Evolutionary conservation across 2,888 invertebrate genomes (phyloP).

Genomic region (Apamea epomidion): DNA sequence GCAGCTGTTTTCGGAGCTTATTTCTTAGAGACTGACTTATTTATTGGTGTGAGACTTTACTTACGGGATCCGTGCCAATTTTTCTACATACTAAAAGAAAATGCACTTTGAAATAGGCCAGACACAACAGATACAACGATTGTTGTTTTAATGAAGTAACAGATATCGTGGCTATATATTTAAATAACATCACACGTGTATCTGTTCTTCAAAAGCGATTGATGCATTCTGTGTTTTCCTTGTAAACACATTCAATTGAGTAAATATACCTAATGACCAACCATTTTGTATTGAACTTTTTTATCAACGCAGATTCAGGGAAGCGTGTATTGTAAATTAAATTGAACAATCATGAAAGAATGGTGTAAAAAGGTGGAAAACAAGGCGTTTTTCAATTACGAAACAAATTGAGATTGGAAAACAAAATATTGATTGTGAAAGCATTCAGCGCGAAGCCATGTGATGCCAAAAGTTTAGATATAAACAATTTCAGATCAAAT

Average conservation of each 20-base stretch:
- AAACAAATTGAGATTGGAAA: constrained; percentile 29
- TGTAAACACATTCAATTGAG: constrained; percentile 34
- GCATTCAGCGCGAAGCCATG: constrained; percentile 31
- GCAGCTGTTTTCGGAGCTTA: neutral
- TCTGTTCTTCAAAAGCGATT: constrained; percentile 13
- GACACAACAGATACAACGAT: neutral
- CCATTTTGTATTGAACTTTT: constrained; percentile 23
- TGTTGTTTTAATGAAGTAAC: neutral
- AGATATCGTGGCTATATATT: neutral
- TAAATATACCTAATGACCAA: constrained; percentile 24
- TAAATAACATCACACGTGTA: constrained; percentile 9
- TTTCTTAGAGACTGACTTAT: neutral
- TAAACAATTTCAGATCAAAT: constrained; percentile 67
- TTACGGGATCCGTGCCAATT: neutral
- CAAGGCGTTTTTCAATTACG: constrained; percentile 16
- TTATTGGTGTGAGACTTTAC: neutral
- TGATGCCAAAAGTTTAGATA: constrained; percentile 58
- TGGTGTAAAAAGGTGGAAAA: constrained; percentile 8
- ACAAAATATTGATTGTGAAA: constrained; percentile 51
- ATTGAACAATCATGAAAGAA: constrained; percentile 8
- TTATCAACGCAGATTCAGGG: neutral
- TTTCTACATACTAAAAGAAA: neutral
- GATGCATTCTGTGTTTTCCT: constrained; percentile 19
- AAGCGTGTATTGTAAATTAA: constrained; percentile 16
- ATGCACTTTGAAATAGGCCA: neutral